A percentile compares a stretch with the other conserved stretches of the same genome.
Evolutionary conservation across 2,888 invertebrate genomes (phyloP).

Genomic region (Oscheius sp.): DNA sequence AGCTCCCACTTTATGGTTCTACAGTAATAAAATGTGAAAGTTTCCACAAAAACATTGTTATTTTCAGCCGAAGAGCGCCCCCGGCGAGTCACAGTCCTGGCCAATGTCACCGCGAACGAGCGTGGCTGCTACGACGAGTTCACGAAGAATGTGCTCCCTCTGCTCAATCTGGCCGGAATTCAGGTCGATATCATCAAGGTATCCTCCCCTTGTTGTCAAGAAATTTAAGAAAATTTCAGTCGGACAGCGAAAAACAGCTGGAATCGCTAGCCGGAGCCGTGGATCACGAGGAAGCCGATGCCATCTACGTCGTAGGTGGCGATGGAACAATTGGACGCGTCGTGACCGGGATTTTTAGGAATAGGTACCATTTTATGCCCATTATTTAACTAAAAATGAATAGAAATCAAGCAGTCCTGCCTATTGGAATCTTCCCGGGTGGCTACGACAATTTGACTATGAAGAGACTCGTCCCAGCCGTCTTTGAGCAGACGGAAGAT

Average conservation of each 20-base stretch:
- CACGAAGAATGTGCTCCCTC: constrained; percentile 66
- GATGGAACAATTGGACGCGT: constrained; percentile 69
- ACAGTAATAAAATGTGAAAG: neutral
- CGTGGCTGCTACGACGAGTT: constrained; percentile 62
- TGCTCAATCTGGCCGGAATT: constrained; percentile 70
- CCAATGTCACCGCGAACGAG: constrained; percentile 65
- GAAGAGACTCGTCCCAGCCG: constrained; percentile 52
- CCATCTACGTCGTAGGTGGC: constrained; percentile 69
- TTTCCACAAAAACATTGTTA: neutral
- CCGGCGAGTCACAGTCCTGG: constrained; percentile 63
- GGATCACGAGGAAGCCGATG: constrained; percentile 68
- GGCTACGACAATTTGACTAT: constrained; percentile 62
- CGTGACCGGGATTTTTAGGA: constrained; percentile 63
- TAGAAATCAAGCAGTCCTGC: constrained; percentile 52
- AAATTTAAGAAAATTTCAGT: constrained; percentile 38
- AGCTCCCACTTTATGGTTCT: too few species aligned
- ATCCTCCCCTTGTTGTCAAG: neutral
- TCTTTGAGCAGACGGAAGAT: constrained; percentile 54
- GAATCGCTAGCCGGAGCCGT: constrained; percentile 62
- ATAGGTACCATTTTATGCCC: constrained; percentile 38
- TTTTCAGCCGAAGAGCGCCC: constrained; percentile 58
- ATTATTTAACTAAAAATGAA: constrained; percentile 1
- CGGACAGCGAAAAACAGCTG: constrained; percentile 63
- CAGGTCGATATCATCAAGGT: constrained; percentile 61
- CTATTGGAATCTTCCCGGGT: constrained; percentile 69